Evolutionary conservation across 1,140 invertebrate species (phyloP).

Genomic region (Carposina sasakii): DNA sequence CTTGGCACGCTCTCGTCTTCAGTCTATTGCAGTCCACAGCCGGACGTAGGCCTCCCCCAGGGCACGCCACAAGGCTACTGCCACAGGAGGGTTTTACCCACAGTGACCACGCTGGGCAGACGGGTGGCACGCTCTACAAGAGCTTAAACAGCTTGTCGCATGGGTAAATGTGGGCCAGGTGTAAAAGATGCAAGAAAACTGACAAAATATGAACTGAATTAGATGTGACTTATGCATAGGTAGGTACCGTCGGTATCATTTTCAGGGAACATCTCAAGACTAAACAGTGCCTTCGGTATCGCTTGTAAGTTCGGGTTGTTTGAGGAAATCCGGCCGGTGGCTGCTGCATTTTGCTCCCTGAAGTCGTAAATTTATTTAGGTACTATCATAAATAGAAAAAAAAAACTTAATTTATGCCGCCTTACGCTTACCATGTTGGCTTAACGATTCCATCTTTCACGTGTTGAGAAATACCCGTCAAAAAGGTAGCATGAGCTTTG

Average conservation of each 20-base stretch:
- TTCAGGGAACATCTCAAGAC: slow-evolving; percentile 37
- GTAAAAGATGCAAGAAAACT: no score
- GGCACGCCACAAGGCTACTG: no score
- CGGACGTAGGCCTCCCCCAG: no score
- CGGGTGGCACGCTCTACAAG: no score
- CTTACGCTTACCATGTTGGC: slow-evolving; percentile 63
- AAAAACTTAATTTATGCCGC: no score
- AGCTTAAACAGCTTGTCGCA: no score
- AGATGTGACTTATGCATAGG: no score
- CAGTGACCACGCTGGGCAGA: no score
- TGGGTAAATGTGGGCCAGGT: no score
- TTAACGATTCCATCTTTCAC: slow-evolving; percentile 54
- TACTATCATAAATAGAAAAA: background rate
- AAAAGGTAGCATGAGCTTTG: slow-evolving; percentile 75
- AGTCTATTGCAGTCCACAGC: no score
- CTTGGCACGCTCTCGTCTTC: no score
- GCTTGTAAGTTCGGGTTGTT: slow-evolving; percentile 76
- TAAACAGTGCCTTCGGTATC: slow-evolving; percentile 71
- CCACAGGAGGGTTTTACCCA: no score
- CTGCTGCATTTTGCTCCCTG: slow-evolving; percentile 74
- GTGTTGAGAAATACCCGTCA: slow-evolving; percentile 71
- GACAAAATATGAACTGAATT: background rate
- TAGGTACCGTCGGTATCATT: slow-evolving; percentile 19
- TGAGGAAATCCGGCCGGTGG: slow-evolving; percentile 74
- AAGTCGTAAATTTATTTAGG: slow-evolving; percentile 8